Percentiles rank a stretch among this genome's conserved stretches.
phyloP scores from a whole-genome alignment of 2,888 invertebrate species.

The Abrostola triplasia region DNA sequence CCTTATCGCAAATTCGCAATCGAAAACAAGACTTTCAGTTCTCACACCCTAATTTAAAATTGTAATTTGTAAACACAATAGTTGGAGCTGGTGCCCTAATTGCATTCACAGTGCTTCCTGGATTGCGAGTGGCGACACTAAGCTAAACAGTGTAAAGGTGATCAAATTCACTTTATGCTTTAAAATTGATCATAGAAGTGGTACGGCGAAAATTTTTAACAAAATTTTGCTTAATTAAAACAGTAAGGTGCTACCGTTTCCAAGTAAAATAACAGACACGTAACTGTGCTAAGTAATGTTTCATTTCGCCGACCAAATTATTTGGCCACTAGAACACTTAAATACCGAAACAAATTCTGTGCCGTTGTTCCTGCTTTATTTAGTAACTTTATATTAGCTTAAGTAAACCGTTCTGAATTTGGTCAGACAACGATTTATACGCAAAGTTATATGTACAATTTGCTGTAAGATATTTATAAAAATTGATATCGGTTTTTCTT shows the following conservation, averaged over 20 bases:
- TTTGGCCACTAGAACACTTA: slow-evolving; percentile 10
- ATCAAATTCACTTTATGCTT: background rate
- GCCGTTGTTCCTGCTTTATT: slow-evolving; percentile 9
- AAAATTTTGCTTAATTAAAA: background rate
- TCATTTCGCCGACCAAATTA: slow-evolving; percentile 7
- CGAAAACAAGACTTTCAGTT: background rate
- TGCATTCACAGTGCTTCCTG: slow-evolving; percentile 1
- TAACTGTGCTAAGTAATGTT: slow-evolving; percentile 4
- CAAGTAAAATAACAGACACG: background rate
- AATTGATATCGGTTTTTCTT: background rate
- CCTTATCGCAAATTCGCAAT: background rate
- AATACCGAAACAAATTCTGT: slow-evolving; percentile 12
- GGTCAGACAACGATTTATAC: slow-evolving; percentile 1
- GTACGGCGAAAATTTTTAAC: background rate
- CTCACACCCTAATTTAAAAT: slow-evolving; percentile 5
- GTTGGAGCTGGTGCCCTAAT: background rate
- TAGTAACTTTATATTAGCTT: slow-evolving; percentile 9
- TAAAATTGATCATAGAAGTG: background rate
- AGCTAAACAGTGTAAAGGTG: background rate
- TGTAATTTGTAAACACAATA: background rate
- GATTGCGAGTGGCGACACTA: background rate
- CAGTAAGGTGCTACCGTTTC: background rate
- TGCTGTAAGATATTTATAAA: background rate
- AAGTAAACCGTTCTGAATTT: slow-evolving; percentile 23
- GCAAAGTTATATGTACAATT: background rate